phyloP scores from a whole-genome alignment of 2,888 invertebrate species.

The Pterobdella sp. region DNA sequence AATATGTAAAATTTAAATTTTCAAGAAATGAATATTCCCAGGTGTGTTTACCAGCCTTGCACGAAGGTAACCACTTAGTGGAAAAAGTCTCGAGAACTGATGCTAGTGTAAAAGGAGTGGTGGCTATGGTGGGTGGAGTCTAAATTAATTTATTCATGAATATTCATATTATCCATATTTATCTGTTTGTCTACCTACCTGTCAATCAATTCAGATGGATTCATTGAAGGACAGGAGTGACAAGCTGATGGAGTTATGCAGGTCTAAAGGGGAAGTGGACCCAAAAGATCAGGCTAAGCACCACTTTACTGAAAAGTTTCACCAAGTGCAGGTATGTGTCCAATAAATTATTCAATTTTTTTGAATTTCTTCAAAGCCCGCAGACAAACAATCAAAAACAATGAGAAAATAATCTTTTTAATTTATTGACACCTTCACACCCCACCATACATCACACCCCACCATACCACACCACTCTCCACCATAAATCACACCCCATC shows the following conservation, averaged over 20 bases:
- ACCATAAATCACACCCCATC: neutral
- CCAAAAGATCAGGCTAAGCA: constrained; percentile 64
- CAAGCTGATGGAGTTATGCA: constrained; percentile 48
- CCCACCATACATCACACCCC: neutral
- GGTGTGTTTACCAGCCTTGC: constrained; percentile 57
- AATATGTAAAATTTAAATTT: neutral
- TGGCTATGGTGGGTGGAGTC: constrained; percentile 46
- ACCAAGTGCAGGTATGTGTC: constrained; percentile 55
- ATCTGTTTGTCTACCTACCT: neutral
- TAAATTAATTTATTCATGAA: no score
- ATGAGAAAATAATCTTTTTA: no score
- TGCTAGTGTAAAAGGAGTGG: constrained; percentile 59
- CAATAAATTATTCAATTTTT: neutral
- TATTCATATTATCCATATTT: neutral
- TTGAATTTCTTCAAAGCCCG: neutral
- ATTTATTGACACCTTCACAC: no score
- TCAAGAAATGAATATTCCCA: neutral
- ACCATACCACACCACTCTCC: neutral
- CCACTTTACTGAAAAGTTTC: constrained; percentile 63
- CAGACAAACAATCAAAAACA: neutral
- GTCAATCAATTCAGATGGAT: constrained; percentile 55
- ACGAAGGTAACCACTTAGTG: constrained; percentile 66
- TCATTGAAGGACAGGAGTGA: constrained; percentile 66
- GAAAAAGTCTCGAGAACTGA: constrained; percentile 60
- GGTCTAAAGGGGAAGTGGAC: constrained; percentile 54